These are phyloP conservation scores for Pelusios castaneus DNA, from an alignment of 2,113 vertebrate genomes.

Conservation along the genomic window DNA sequence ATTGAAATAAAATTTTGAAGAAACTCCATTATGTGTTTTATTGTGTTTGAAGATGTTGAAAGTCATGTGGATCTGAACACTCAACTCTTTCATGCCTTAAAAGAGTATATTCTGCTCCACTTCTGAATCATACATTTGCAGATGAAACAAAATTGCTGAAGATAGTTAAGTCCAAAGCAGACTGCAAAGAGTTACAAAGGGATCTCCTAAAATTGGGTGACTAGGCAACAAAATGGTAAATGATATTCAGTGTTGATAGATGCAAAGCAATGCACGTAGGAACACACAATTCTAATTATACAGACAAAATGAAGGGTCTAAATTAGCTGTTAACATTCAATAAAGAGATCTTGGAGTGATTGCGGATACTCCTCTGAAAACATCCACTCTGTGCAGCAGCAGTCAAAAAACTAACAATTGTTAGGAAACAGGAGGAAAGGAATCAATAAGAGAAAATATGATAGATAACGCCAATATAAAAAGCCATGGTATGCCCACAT, in stretches of 20 bases:
- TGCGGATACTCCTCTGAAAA: background rate
- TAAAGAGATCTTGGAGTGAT: background rate
- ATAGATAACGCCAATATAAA: background rate
- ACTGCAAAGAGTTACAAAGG: background rate
- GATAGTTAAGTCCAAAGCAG: background rate
- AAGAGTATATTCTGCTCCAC: background rate
- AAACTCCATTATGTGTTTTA: conserved; percentile 68
- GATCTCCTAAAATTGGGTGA: background rate
- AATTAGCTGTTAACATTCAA: background rate
- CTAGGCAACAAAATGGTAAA: background rate
- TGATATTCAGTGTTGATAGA: background rate
- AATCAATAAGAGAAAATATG: background rate
- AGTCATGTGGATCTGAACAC: background rate
- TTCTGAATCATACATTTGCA: background rate
- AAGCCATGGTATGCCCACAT: background rate
- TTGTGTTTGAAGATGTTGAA: background rate
- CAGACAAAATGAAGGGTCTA: background rate
- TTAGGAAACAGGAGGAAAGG: background rate
- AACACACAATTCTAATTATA: background rate
- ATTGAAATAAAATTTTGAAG: conserved; percentile 90
- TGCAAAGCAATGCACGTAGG: background rate
- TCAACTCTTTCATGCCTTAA: background rate
- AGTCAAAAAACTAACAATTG: background rate
- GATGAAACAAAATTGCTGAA: background rate
- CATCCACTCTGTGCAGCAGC: background rate